These are phyloP conservation scores for Mechanitis messenoides DNA, from an alignment of 2,888 invertebrate genomes.

Conservation along the genomic window DNA sequence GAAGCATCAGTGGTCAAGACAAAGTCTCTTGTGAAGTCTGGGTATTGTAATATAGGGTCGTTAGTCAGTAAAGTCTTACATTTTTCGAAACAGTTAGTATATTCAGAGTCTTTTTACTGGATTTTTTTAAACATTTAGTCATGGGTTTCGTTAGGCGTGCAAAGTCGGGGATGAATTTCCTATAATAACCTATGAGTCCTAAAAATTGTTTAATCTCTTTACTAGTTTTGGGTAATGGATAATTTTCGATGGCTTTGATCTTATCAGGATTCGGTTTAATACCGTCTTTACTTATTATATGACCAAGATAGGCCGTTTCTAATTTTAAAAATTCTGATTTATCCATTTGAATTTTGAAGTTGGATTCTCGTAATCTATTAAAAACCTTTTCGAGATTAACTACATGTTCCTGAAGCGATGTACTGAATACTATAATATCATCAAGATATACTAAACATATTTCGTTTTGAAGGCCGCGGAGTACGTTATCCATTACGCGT, in stretches of 20 bases:
- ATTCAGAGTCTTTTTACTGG: neutral
- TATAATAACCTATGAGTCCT: constrained; percentile 16
- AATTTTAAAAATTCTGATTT: neutral
- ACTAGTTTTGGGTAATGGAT: constrained; percentile 2
- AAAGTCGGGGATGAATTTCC: constrained; percentile 20
- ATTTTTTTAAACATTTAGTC: constrained; percentile 24
- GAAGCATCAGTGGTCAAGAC: constrained; percentile 30
- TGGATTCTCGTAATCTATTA: constrained; percentile 11
- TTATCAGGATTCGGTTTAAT: constrained; percentile 15
- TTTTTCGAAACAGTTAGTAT: constrained; percentile 24
- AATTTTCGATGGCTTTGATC: constrained; percentile 8
- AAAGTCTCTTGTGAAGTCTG: too few species aligned
- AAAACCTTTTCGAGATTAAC: too few species aligned
- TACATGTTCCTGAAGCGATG: too few species aligned
- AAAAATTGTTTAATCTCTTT: constrained; percentile 15
- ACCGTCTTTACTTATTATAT: constrained; percentile 13
- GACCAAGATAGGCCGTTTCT: constrained; percentile 10
- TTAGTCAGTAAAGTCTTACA: constrained; percentile 33
- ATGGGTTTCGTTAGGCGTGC: constrained; percentile 23
- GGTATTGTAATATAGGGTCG: constrained; percentile 37
- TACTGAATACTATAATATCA: too few species aligned
- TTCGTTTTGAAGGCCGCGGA: too few species aligned
- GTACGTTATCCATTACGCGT: too few species aligned
- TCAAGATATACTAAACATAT: too few species aligned
- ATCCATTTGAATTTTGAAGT: neutral